phyloP scores from a whole-genome alignment of 2,888 invertebrate species.

The Exephanes ischioxanthus region DNA sequence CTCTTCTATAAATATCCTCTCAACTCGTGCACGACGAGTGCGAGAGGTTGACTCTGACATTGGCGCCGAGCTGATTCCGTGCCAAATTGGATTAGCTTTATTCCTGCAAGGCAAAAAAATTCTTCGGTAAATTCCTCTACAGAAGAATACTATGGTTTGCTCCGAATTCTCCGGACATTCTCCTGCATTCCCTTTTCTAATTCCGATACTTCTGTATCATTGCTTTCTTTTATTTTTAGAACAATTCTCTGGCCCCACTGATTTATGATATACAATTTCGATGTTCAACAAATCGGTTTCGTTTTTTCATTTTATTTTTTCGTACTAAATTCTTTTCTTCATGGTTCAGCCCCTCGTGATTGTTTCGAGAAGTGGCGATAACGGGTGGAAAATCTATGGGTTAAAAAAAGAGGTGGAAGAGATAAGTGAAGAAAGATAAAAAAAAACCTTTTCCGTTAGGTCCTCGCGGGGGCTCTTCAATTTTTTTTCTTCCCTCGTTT shows the following conservation, averaged over 20 bases:
- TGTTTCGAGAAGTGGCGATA: slow-evolving; percentile 14
- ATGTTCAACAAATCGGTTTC: slow-evolving; percentile 36
- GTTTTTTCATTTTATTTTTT: not conserved
- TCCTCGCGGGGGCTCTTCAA: slow-evolving; percentile 18
- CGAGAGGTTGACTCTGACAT: slow-evolving; percentile 67
- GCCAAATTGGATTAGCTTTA: slow-evolving; percentile 67
- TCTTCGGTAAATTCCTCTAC: slow-evolving; percentile 30
- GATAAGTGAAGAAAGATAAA: slow-evolving; percentile 1
- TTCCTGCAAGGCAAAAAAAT: slow-evolving; percentile 50
- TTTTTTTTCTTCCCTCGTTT: slow-evolving; percentile 23
- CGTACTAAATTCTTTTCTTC: slow-evolving; percentile 15
- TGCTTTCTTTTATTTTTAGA: slow-evolving; percentile 43
- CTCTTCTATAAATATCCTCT: slow-evolving; percentile 65
- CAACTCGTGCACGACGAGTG: slow-evolving; percentile 39
- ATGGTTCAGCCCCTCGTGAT: slow-evolving; percentile 12
- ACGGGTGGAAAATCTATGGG: not conserved
- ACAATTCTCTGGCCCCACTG: slow-evolving; percentile 5
- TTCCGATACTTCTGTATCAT: not conserved
- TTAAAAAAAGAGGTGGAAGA: not conserved
- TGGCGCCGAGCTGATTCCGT: slow-evolving; percentile 68
- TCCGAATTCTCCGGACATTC: slow-evolving; percentile 41
- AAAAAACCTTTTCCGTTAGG: slow-evolving; percentile 14
- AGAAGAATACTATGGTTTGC: slow-evolving; percentile 1
- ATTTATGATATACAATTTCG: slow-evolving; percentile 35
- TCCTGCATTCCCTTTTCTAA: not conserved